phyloP scores from a whole-genome alignment of 2,113 vertebrate species.

The Bos indicus region DNA sequence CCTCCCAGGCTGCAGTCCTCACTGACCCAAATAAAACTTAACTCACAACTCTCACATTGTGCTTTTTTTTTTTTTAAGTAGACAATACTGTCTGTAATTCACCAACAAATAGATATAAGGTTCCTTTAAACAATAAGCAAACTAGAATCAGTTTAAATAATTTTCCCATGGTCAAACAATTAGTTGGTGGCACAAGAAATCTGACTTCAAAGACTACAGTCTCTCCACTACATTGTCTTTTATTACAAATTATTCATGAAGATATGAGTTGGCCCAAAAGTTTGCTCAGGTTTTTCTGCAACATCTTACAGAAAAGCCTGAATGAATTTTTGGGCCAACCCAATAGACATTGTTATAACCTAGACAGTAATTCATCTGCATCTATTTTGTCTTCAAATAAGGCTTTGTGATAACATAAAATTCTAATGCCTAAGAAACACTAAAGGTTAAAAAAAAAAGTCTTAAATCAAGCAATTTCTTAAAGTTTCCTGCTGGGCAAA shows the following conservation, averaged over 20 bases:
- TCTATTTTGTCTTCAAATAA: constrained; percentile 41
- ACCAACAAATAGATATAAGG: constrained; percentile 24
- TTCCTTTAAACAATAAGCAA: constrained; percentile 32
- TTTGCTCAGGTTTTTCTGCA: neutral
- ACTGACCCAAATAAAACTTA: neutral
- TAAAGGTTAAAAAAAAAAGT: constrained; percentile 40
- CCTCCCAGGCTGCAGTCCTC: neutral
- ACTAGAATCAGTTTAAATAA: constrained; percentile 55
- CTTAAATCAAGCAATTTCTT: constrained; percentile 53
- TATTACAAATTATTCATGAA: constrained; percentile 49
- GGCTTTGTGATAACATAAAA: constrained; percentile 36
- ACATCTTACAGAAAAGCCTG: neutral
- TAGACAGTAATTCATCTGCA: constrained; percentile 36
- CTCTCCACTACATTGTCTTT: constrained; percentile 38
- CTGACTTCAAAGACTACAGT: constrained; percentile 38
- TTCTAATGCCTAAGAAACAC: constrained; percentile 48
- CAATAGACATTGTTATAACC: neutral
- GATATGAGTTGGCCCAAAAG: neutral
- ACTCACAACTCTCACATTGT: neutral
- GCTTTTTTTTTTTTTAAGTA: neutral
- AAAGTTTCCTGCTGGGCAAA: constrained; percentile 54
- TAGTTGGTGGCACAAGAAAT: constrained; percentile 29
- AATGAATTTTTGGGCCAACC: neutral
- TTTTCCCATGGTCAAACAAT: constrained; percentile 37
- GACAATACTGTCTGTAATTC: constrained; percentile 20